phyloP scores from a whole-genome alignment of 2,888 invertebrate genomes.

The Rhingia campestris region DNA sequence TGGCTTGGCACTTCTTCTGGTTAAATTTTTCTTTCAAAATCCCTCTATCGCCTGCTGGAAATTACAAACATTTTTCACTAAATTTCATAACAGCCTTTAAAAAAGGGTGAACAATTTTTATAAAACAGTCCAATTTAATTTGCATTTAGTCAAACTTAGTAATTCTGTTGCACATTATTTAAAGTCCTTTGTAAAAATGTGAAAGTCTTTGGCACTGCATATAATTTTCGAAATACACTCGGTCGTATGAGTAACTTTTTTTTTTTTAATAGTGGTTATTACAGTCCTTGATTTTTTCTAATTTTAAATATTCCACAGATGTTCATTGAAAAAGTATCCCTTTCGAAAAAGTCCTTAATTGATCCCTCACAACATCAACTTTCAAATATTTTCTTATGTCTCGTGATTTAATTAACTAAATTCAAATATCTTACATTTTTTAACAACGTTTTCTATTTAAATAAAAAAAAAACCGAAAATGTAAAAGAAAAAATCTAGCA shows the following conservation, averaged over 20 bases:
- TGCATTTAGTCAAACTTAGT: too few relatives aligned
- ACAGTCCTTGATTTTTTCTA: slow-evolving; percentile 30
- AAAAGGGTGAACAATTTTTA: too few relatives aligned
- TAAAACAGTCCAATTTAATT: too few relatives aligned
- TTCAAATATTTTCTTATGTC: slow-evolving; percentile 10
- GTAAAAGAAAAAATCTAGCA: neutral
- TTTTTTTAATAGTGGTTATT: neutral
- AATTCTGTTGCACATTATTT: too few relatives aligned
- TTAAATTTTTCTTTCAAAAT: too few relatives aligned
- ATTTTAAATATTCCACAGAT: neutral
- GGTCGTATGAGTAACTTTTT: slow-evolving; percentile 49
- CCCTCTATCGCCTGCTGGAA: too few relatives aligned
- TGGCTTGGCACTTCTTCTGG: too few relatives aligned
- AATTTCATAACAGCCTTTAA: too few relatives aligned
- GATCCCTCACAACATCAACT: slow-evolving; percentile 43
- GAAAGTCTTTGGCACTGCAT: too few relatives aligned
- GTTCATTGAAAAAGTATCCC: neutral
- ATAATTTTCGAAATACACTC: neutral
- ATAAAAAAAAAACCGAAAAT: neutral
- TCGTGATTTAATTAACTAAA: neutral
- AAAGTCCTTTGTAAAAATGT: too few relatives aligned
- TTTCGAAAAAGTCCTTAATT: slow-evolving; percentile 18
- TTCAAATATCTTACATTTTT: slow-evolving; percentile 17
- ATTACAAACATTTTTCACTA: too few relatives aligned
- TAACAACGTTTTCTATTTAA: neutral